A percentile compares a stretch with the other conserved stretches of the same genome.
These are phyloP conservation scores for Tauraco erythrolophus DNA, from an alignment of 2,113 vertebrate species.

Conservation along the genomic window DNA sequence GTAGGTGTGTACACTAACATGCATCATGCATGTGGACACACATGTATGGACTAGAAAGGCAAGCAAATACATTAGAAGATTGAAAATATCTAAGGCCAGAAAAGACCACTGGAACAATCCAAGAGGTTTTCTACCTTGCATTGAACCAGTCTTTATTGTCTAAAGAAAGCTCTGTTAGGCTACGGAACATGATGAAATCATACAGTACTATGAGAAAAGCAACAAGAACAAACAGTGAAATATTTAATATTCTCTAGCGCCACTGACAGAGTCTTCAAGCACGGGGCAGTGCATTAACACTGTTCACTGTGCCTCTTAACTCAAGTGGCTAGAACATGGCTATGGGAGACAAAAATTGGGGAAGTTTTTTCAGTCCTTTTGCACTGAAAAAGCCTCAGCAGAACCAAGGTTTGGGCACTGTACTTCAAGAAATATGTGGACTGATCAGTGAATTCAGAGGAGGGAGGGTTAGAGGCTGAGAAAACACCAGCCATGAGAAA, in stretches of 20 bases:
- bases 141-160: neutral
- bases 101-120: neutral
- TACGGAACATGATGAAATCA: neutral
- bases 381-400: neutral
- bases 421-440: neutral
- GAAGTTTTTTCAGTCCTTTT: neutral
- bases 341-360: neutral
- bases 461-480: neutral
- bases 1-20: neutral
- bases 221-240: constrained; percentile 31
- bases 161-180: neutral
- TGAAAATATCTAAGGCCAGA: neutral
- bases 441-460: neutral
- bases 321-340: neutral
- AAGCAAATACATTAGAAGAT: neutral
- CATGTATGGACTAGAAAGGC: neutral
- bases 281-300: neutral
- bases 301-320: neutral
- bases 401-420: neutral
- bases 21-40: neutral
- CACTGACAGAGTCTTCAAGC: neutral
- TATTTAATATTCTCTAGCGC: neutral
- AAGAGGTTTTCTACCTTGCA: neutral
- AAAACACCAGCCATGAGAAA: neutral
- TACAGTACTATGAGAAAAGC: neutral